Evolutionary conservation across 2,113 vertebrate genomes (phyloP).

Genomic region (Lichenostomus cassidix): DNA sequence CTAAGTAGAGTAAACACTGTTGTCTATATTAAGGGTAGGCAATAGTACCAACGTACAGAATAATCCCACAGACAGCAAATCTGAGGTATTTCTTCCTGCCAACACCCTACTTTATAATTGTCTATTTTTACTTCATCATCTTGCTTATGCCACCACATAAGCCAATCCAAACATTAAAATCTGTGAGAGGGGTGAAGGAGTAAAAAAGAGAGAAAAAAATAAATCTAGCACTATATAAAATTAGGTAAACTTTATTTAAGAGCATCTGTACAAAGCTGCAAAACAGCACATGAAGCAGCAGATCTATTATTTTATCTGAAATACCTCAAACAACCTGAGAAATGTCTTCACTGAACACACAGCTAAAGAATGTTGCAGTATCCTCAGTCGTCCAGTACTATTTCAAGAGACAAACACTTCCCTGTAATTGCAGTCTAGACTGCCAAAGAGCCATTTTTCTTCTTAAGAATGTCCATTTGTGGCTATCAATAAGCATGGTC

Average conservation of each 20-base stretch:
- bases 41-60: background rate
- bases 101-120: background rate
- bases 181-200: background rate
- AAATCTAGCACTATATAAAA: background rate
- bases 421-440: background rate
- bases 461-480: background rate
- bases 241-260: background rate
- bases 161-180: background rate
- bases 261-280: background rate
- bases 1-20: background rate
- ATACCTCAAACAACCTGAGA: background rate
- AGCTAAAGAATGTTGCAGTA: background rate
- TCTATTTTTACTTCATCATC: background rate
- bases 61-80: background rate
- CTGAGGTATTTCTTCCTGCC: background rate
- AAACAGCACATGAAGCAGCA: background rate
- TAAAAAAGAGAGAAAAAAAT: background rate
- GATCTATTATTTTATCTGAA: background rate
- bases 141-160: background rate
- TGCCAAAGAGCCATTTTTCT: background rate
- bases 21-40: background rate
- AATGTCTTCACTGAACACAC: background rate
- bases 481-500: background rate
- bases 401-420: background rate
- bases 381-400: background rate